A percentile compares a stretch with the other conserved stretches of the same genome.
phyloP scores from a whole-genome alignment of 1,140 invertebrate genomes.

The Drosophila pseudoobscura region DNA sequence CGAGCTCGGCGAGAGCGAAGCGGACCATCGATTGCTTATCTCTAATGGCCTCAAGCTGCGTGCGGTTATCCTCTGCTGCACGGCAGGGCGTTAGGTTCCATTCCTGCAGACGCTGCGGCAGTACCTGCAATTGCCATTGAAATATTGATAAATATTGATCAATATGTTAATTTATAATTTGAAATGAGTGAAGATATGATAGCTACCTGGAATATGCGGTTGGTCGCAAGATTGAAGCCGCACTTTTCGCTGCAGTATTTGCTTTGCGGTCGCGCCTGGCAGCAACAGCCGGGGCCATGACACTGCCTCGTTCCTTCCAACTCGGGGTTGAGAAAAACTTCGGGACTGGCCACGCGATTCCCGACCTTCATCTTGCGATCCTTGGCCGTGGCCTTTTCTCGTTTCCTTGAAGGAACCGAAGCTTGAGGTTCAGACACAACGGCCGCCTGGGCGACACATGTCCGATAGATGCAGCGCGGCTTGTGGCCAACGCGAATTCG shows the following conservation, averaged over 20 bases:
- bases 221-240: constrained; percentile 95
- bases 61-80: constrained; percentile 94
- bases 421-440: constrained; percentile 10
- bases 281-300: constrained; percentile 93
- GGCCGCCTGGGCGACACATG: constrained; percentile 50
- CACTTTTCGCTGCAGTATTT: constrained; percentile 98
- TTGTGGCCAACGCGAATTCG: constrained; percentile 93
- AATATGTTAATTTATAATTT: constrained; percentile 73
- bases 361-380: constrained; percentile 79
- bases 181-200: constrained; percentile 6
- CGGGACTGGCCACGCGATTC: constrained; percentile 85
- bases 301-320: constrained; percentile 89
- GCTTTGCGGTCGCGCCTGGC: constrained; percentile 90
- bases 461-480: constrained; percentile 87
- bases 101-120: constrained; percentile 96
- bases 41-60: constrained; percentile 92
- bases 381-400: constrained; percentile 61
- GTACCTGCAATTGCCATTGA: constrained; percentile 79
- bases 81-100: constrained; percentile 95
- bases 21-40: constrained; percentile 90
- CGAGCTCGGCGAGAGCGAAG: constrained; percentile 90
- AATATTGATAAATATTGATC: not conserved
- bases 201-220: constrained; percentile 89
- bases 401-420: constrained; percentile 38
- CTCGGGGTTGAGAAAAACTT: constrained; percentile 84